phyloP scores from a whole-genome alignment of 2,888 invertebrate species.

The Patella ulyssiponensis region DNA sequence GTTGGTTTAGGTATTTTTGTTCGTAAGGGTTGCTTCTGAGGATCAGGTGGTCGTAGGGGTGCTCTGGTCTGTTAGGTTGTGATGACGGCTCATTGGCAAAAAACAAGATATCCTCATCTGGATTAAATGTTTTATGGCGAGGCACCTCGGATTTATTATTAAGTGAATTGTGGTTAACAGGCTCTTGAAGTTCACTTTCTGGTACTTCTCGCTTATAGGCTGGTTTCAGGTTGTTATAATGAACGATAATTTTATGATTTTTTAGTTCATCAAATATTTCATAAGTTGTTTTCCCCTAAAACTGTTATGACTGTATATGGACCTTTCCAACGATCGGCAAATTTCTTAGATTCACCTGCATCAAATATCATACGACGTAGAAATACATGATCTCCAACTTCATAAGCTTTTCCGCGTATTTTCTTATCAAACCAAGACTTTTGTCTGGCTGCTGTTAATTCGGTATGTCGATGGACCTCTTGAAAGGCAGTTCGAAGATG shows the following conservation, averaged over 20 bases:
- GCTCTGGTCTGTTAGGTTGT: no score
- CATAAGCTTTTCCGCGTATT: background rate
- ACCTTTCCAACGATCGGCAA: background rate
- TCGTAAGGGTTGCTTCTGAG: no score
- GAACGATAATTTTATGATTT: background rate
- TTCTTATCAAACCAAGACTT: slow-evolving; percentile 1
- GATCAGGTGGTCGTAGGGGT: no score
- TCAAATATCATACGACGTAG: slow-evolving; percentile 2
- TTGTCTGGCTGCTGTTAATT: no score
- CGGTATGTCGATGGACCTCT: background rate
- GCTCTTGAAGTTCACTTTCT: background rate
- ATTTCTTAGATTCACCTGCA: slow-evolving; percentile 2
- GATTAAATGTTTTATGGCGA: background rate
- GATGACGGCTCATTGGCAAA: no score
- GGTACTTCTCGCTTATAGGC: background rate
- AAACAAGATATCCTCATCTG: background rate
- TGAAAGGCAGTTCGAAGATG: background rate
- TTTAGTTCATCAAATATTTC: background rate
- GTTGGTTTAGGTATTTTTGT: no score
- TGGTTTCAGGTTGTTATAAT: background rate
- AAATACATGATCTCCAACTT: background rate
- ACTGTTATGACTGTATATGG: background rate
- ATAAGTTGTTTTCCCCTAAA: background rate
- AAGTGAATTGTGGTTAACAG: background rate
- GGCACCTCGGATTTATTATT: background rate